These are phyloP conservation scores for Hemibagrus guttatus DNA, from an alignment of 2,797 vertebrate species.

Conservation along the genomic window DNA sequence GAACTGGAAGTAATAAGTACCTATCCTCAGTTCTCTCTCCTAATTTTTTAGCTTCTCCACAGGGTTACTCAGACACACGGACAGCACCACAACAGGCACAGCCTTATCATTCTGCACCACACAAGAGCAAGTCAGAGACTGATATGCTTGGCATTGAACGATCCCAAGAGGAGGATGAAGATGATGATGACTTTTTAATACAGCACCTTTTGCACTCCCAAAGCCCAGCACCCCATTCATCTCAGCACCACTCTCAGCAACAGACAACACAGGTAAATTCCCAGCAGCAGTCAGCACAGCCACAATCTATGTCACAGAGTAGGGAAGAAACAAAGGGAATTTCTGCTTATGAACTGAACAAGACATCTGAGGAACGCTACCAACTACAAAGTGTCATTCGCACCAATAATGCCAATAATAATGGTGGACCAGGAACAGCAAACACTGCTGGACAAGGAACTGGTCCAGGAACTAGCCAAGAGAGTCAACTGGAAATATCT, in stretches of 20 bases:
- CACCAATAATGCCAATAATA: constrained; percentile 75
- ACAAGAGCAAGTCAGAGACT: constrained; percentile 74
- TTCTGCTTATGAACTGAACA: constrained; percentile 77
- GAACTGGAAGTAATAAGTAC: constrained; percentile 78
- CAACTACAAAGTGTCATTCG: constrained; percentile 90
- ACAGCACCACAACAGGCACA: constrained; percentile 70
- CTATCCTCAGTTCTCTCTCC: constrained; percentile 83
- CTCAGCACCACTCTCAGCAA: constrained; percentile 67
- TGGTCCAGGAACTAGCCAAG: constrained; percentile 74
- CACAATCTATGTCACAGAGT: constrained; percentile 63
- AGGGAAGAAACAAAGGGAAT: constrained; percentile 67
- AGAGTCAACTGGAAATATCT: constrained; percentile 80
- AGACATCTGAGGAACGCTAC: constrained; percentile 84
- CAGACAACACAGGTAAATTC: constrained; percentile 54
- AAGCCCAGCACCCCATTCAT: constrained; percentile 72
- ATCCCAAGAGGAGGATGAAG: constrained; percentile 70
- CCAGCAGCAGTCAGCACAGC: constrained; percentile 68
- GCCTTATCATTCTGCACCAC: constrained; percentile 72
- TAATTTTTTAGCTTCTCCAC: constrained; percentile 81
- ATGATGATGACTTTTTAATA: constrained; percentile 84
- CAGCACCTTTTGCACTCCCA: constrained; percentile 87
- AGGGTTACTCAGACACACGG: constrained; percentile 68
- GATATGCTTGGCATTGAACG: constrained; percentile 73
- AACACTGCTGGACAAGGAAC: constrained; percentile 56
- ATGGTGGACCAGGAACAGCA: constrained; percentile 56